Base-by-base conservation (phyloP, 2,888 invertebrate species). In the Chloromyia formosa region DNA sequence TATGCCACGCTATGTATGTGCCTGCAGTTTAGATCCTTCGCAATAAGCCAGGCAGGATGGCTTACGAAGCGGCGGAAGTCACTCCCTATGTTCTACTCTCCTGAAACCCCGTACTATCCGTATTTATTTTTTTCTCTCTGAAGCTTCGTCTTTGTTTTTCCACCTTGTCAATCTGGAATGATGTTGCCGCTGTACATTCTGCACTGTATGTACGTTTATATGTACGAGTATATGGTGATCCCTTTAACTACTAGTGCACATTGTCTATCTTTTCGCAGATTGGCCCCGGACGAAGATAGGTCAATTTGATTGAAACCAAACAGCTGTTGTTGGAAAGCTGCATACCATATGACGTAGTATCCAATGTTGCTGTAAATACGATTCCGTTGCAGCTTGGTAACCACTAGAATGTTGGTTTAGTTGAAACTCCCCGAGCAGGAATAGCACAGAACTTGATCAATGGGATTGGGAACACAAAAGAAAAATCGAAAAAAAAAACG, bases 271-370 rank as follows among this genome's bases (percentile, higher is more conserved):
- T 35, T 35, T 49, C 14, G 12, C 27, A 66, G 62, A 66, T 66
- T 49, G 27, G 35, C 9, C 49, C 66, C 35, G 66, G 66, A 66
- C 45, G 20, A 16, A 58, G 58, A 56, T 56, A 56, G 42, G 56
- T 58, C 71, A 35, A 71, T 71, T 71, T 20, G 40, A 71, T 71
- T 58, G 71, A 40, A 71, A 71, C 49, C 56, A 45, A 71, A 35
- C 71, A 71, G 56, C 58, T 71, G 71, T 71, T 40, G 22, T 45
- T 35, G 27, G 14, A 22, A 49, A 9, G 22, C 66, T 49, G 49
- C 45, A 66, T 66, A 49, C 45, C 16, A 20, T 49, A n/a, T 49
- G 49, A 49, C 49, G 49, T 49, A 49, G 49, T 49, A 40, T 35
- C 10, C 22, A 12, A n/a, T 14, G 5, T 22, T 1, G 14, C 40